Evolutionary conservation across 2,888 invertebrate species (phyloP).

Genomic region (Drosophila yooni): DNA sequence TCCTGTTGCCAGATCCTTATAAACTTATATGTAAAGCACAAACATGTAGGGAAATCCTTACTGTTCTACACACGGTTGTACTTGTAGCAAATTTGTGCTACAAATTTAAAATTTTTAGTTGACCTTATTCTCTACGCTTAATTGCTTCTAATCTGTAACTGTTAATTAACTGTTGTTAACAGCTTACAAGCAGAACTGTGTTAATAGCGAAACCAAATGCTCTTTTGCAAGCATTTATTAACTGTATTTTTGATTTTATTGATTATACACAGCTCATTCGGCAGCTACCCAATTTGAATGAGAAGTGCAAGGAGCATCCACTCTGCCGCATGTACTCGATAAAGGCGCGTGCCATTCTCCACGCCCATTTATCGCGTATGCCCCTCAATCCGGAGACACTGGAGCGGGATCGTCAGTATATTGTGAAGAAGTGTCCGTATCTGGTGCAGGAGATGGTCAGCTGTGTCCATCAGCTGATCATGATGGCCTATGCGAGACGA

Average conservation of each 20-base stretch:
- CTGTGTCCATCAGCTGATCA: conserved; percentile 96
- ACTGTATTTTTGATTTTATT: neutral
- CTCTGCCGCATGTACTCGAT: conserved; percentile 96
- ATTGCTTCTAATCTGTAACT: neutral
- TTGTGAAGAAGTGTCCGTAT: conserved; percentile 96
- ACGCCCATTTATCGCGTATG: conserved; percentile 96
- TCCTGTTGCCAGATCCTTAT: neutral
- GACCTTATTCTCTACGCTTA: neutral
- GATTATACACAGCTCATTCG: conserved; percentile 90
- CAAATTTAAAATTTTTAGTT: neutral
- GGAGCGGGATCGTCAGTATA: conserved; percentile 93
- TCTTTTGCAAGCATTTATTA: neutral
- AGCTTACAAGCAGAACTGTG: neutral
- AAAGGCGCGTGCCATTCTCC: conserved; percentile 96
- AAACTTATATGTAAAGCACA: too few species aligned
- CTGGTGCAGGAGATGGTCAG: conserved; percentile 99
- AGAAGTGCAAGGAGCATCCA: conserved; percentile 98
- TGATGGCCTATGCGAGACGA: conserved; percentile 95
- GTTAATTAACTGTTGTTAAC: neutral
- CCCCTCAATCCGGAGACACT: conserved; percentile 91
- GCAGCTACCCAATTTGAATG: conserved; percentile 95
- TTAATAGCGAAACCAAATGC: neutral
- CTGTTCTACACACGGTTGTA: neutral
- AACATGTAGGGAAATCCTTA: too few species aligned
- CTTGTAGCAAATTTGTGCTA: neutral